phyloP scores from a whole-genome alignment of 2,888 invertebrate genomes.

The Oscheius sp. region DNA sequence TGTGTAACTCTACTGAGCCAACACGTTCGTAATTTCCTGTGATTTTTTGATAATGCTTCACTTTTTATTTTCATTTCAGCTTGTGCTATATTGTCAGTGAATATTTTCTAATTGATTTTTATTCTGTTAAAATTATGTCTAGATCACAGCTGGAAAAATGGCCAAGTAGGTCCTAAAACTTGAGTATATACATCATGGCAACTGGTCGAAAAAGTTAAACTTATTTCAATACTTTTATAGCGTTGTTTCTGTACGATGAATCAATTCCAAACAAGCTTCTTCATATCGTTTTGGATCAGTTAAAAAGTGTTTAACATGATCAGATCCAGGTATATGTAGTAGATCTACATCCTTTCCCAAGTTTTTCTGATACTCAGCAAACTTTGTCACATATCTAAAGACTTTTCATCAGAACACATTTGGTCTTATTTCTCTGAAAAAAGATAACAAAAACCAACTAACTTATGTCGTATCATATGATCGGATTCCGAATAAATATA shows the following conservation, averaged over 20 bases:
- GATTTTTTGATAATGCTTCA: slow-evolving; percentile 13
- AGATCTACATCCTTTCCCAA: slow-evolving; percentile 39
- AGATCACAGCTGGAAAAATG: not conserved
- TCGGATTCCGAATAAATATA: slow-evolving; percentile 45
- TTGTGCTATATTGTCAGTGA: not conserved
- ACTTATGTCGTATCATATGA: slow-evolving; percentile 47
- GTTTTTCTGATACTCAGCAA: slow-evolving; percentile 37
- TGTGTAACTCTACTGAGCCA: not conserved
- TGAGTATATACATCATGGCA: slow-evolving; percentile 4
- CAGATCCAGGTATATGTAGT: slow-evolving; percentile 42
- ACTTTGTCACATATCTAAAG: slow-evolving; percentile 46
- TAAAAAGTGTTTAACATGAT: slow-evolving; percentile 45
- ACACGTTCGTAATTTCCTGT: slow-evolving; percentile 1
- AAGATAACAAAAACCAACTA: not conserved
- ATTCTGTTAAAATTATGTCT: not conserved
- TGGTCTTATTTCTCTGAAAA: too few species aligned
- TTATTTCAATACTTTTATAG: not conserved
- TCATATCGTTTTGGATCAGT: slow-evolving; percentile 37
- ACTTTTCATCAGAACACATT: too few species aligned
- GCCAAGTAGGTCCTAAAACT: not conserved
- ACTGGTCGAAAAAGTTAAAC: not conserved
- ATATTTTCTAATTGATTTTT: not conserved
- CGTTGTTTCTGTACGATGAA: slow-evolving; percentile 36
- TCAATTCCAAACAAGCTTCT: slow-evolving; percentile 37
- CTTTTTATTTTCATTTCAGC: not conserved